phyloP scores from a whole-genome alignment of 2,113 vertebrate genomes.

The Vulpes ferrilata region DNA sequence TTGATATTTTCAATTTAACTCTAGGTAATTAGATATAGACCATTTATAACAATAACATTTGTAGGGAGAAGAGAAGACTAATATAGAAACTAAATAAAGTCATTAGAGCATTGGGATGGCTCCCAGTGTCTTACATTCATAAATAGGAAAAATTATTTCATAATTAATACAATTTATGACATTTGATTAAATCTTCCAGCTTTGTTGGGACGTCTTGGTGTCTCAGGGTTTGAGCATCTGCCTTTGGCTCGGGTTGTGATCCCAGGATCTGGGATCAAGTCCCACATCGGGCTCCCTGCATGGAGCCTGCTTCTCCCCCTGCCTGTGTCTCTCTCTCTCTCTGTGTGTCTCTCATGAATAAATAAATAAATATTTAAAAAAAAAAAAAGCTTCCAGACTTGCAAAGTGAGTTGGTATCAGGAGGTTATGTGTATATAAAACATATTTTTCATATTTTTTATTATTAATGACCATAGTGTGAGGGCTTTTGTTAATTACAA shows the following conservation, averaged over 20 bases:
- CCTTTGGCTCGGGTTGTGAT: no score
- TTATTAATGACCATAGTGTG: neutral
- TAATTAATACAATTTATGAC: neutral
- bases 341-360: no score
- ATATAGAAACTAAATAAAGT: neutral
- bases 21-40: neutral
- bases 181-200: neutral
- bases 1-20: neutral
- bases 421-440: neutral
- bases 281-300: no score
- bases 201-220: neutral
- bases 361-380: no score
- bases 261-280: no score
- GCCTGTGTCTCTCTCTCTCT: no score
- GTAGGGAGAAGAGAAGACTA: neutral
- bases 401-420: neutral
- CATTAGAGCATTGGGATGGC: neutral
- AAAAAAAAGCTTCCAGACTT: neutral
- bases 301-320: no score
- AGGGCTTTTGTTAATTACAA: conserved; percentile 23
- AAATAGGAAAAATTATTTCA: neutral
- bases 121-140: neutral
- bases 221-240: no score
- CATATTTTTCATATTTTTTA: neutral
- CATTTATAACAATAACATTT: neutral